Conservation (phyloP, 2,888 invertebrate species). For the Stenotaenia linearis region DNA sequence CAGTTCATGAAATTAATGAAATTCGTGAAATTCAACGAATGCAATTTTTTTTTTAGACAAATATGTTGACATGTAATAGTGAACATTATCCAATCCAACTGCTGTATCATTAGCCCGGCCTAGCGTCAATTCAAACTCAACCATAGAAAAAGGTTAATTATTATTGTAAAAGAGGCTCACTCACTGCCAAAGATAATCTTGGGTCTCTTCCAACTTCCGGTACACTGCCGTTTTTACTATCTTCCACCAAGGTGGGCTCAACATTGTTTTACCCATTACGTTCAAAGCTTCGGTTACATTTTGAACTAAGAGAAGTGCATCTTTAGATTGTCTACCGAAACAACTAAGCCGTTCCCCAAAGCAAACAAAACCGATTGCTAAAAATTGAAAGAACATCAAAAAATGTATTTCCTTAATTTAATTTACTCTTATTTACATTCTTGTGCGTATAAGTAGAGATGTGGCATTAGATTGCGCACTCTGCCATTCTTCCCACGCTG, state of each 20-base stretch:
- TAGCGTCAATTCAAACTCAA: no score
- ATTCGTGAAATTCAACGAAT: background rate
- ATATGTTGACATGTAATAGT: no score
- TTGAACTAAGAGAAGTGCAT: conserved; percentile 47
- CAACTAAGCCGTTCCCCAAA: conserved; percentile 53
- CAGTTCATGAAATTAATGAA: no score
- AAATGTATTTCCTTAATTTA: no score
- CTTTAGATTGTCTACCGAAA: conserved; percentile 41
- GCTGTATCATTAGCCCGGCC: no score
- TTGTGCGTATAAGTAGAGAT: background rate
- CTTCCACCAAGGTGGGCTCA: conserved; percentile 53
- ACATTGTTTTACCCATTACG: conserved; percentile 51
- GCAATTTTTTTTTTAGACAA: background rate
- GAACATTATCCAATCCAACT: no score
- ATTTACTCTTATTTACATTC: background rate
- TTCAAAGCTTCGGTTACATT: conserved; percentile 53
- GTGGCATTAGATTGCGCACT: background rate
- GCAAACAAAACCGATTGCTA: conserved; percentile 54
- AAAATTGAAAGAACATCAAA: conserved; percentile 36
- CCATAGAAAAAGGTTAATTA: no score
- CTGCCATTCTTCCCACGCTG: background rate
- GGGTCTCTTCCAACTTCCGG: conserved; percentile 51
- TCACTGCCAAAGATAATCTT: conserved; percentile 52
- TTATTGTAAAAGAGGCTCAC: no score
- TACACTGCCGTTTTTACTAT: conserved; percentile 52